Evolutionary conservation across 2,888 invertebrate genomes (phyloP).

Genomic region (Caenorhabditis sulstoni): DNA sequence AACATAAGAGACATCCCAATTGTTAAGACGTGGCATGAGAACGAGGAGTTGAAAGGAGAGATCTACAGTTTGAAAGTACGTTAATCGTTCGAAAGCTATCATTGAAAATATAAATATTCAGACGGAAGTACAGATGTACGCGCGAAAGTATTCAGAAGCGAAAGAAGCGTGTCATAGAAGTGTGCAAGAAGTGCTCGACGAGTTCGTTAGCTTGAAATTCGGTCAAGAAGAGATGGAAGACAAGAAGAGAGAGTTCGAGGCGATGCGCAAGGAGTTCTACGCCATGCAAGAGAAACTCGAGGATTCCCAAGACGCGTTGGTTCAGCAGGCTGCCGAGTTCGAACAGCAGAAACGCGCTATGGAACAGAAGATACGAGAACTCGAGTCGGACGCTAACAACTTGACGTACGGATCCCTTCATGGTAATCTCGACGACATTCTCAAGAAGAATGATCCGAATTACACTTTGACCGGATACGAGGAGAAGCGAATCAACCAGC

Average conservation of each 20-base stretch:
- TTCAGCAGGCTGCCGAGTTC: slow-evolving; percentile 1
- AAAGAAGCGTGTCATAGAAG: slow-evolving; percentile 34
- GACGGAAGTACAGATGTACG: slow-evolving; percentile 47
- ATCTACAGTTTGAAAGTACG: slow-evolving; percentile 42
- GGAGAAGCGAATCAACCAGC: slow-evolving; percentile 33
- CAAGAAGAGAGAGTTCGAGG: not conserved
- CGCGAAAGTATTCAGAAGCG: slow-evolving; percentile 32
- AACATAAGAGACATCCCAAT: slow-evolving; percentile 47
- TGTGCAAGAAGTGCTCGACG: slow-evolving; percentile 54
- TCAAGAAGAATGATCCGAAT: slow-evolving; percentile 56
- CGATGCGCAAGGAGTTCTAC: slow-evolving; percentile 11
- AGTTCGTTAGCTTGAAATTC: slow-evolving; percentile 44
- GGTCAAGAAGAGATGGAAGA: slow-evolving; percentile 30
- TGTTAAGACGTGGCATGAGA: slow-evolving; percentile 54
- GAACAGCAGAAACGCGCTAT: slow-evolving; percentile 9
- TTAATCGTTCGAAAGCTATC: not conserved
- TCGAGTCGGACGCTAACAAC: slow-evolving; percentile 41
- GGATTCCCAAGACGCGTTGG: slow-evolving; percentile 3
- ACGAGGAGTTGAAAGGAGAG: slow-evolving; percentile 43
- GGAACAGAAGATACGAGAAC: slow-evolving; percentile 25
- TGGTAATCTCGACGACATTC: slow-evolving; percentile 50
- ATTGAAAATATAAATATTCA: slow-evolving; percentile 3
- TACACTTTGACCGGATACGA: slow-evolving; percentile 44
- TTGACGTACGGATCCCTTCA: slow-evolving; percentile 27
- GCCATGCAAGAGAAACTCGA: slow-evolving; percentile 16